phyloP scores from a whole-genome alignment of 2,797 vertebrate species.

The Morelia viridis region DNA sequence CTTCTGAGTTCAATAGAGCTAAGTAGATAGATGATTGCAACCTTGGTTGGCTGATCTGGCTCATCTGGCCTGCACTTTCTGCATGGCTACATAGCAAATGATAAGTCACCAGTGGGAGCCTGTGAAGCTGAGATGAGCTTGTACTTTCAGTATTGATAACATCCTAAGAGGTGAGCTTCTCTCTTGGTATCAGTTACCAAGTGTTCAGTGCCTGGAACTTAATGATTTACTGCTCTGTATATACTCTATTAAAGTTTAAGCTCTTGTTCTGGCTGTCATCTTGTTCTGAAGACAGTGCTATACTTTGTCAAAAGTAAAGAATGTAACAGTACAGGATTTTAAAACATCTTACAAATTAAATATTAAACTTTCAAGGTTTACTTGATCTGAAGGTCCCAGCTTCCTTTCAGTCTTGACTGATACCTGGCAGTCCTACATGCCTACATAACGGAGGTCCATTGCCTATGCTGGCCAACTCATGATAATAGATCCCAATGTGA shows the following conservation, averaged over 20 bases:
- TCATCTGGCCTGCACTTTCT: too few relatives aligned
- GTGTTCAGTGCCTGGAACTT: conserved; percentile 36
- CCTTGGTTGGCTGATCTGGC: background rate
- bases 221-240: conserved; percentile 66
- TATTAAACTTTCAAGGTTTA: conserved; percentile 64
- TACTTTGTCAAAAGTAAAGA: conserved; percentile 60
- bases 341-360: conserved; percentile 62
- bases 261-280: conserved; percentile 57
- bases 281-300: conserved; percentile 53
- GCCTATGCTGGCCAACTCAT: conserved; percentile 57
- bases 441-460: conserved; percentile 51
- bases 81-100: background rate
- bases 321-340: conserved; percentile 56
- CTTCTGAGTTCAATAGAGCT: background rate
- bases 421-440: conserved; percentile 61
- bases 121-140: background rate
- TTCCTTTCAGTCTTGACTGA: conserved; percentile 60
- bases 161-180: conserved; percentile 50
- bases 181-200: conserved; percentile 35
- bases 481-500: conserved; percentile 30
- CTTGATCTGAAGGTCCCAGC: conserved; percentile 57
- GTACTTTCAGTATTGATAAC: conserved; percentile 46
- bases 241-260: conserved; percentile 62
- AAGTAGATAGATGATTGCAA: background rate
- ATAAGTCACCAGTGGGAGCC: background rate